Evolutionary conservation across 2,888 invertebrate genomes (phyloP), one percentile per base, ranked within the genome.

Genomic region (Drosophila sordidula): DNA sequence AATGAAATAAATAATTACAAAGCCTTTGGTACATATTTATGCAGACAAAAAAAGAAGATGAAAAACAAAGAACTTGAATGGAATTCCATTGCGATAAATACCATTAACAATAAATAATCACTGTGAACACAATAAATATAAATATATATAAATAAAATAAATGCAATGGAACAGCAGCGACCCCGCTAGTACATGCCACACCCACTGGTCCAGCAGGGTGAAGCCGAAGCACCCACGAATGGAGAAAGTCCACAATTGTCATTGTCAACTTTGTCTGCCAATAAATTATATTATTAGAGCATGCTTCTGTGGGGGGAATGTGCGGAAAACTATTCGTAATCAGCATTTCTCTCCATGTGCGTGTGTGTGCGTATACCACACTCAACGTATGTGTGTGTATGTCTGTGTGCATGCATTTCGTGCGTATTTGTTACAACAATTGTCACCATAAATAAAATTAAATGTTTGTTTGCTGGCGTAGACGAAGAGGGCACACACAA

Each of bases 381-480:
- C 8, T 18, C 14, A 49, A 12, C 26, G 18, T 36, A 6, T 55
- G 52, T 52, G 38, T 16, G 36, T 41, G 26, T n/a, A n/a, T 1
- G 18, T 6, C 26, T 6, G n/a, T 25, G 9, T 56, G 46, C 39
- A 1, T 9, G 14, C 34, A 34, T 50, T 41, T 36, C 39, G 46
- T 72, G 66, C 56, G 62, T 70, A 66, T 79, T 63, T 73, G 66
- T 72, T 66, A 57, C 58, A 67, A 55, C 76, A 71, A 82, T 78
- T 80, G 84, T 82, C 80, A 80, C 71, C 78, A 87, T 87, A 84
- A 87, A 88, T 87, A 84, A 86, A 88, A 87, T 86, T 78, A 84
- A 82, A 82, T 74, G 70, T 82, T 69, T 66, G 61, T 73, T 69
- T 55, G 32, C 56, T 54, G 57, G 57, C 49, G 51, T 42, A 41